Evolutionary conservation across 2,797 vertebrate genomes (phyloP).

Genomic region (Pampus argenteus): DNA sequence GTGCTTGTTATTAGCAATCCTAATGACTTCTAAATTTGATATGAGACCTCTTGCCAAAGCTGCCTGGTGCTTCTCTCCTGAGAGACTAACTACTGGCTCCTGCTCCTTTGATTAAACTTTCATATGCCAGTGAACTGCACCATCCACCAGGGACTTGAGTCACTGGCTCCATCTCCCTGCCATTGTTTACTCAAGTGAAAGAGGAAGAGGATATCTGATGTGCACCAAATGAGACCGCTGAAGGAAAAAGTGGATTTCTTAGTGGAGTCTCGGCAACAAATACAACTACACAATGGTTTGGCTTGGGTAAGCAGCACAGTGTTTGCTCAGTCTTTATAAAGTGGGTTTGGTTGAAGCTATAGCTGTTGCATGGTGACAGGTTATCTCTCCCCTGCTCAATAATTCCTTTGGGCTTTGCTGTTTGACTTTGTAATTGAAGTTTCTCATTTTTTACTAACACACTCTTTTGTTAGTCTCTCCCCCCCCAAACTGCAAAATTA

Average conservation of each 20-base stretch:
- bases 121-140: conserved; percentile 73
- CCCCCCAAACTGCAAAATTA: conserved; percentile 11
- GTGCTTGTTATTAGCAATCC: conserved; percentile 80
- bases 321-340: conserved; percentile 72
- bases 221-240: conserved; percentile 74
- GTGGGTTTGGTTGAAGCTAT: conserved; percentile 57
- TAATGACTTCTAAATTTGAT: conserved; percentile 86
- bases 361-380: conserved; percentile 57
- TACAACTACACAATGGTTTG: conserved; percentile 58
- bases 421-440: conserved; percentile 67
- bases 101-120: conserved; percentile 83
- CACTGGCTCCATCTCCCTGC: conserved; percentile 67
- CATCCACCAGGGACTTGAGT: conserved; percentile 66
- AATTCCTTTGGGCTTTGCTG: conserved; percentile 29
- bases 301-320: conserved; percentile 55
- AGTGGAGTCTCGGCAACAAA: conserved; percentile 62
- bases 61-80: conserved; percentile 70
- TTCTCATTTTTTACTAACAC: conserved; percentile 43
- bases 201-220: conserved; percentile 78
- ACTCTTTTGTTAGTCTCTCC: conserved; percentile 23
- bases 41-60: conserved; percentile 76
- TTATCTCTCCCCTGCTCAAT: conserved; percentile 51
- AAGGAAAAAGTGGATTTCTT: conserved; percentile 66
- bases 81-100: conserved; percentile 73
- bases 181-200: conserved; percentile 80